These are phyloP conservation scores for Caenorhabditis zanzibari DNA, from an alignment of 2,888 invertebrate genomes.

Conservation along the genomic window DNA sequence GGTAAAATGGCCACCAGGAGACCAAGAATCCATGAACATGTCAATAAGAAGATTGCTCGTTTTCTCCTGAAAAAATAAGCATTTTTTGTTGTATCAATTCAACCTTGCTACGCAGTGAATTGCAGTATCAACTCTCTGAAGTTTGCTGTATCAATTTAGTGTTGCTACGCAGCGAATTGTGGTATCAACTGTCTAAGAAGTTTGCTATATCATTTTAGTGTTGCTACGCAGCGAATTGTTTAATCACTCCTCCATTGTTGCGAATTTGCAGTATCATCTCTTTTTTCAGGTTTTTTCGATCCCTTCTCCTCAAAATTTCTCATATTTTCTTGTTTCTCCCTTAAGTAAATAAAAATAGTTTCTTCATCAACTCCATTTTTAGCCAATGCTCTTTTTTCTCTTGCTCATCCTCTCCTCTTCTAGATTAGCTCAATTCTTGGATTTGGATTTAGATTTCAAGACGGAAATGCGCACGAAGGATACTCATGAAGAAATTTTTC, in stretches of 20 bases:
- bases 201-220: no score
- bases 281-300: not conserved
- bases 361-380: constrained; percentile 1
- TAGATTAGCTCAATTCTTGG: constrained; percentile 35
- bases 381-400: not conserved
- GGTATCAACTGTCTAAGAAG: no score
- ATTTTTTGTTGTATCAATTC: not conserved
- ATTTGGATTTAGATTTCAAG: no score
- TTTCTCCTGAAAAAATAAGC: constrained; percentile 62
- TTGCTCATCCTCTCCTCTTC: not conserved
- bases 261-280: no score
- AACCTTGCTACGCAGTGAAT: no score
- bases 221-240: no score
- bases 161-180: no score
- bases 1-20: constrained; percentile 79
- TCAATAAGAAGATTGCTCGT: constrained; percentile 77
- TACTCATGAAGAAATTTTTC: not conserved
- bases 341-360: constrained; percentile 6
- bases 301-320: not conserved
- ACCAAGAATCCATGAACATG: constrained; percentile 79
- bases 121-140: no score
- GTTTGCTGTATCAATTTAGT: no score
- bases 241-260: no score
- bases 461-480: constrained; percentile 46
- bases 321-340: not conserved